Evolutionary conservation across 2,888 invertebrate species (phyloP).

Genomic region (Latheticus oryzae): DNA sequence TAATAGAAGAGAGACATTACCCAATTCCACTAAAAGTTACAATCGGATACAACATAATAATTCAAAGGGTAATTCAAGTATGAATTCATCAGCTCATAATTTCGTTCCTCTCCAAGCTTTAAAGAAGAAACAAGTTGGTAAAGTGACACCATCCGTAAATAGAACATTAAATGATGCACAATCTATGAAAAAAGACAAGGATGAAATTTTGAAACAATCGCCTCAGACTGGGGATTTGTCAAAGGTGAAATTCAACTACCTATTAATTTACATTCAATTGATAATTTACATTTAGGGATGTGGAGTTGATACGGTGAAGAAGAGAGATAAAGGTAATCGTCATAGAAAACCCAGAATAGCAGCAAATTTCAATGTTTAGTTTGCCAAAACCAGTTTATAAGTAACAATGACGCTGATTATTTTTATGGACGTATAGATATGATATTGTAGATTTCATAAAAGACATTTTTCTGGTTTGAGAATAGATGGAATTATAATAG

Average conservation of each 20-base stretch:
- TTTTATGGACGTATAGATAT: too few species aligned
- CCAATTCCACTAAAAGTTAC: slow-evolving; percentile 5
- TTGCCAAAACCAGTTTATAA: too few species aligned
- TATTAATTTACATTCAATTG: too few species aligned
- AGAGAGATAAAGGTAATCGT: slow-evolving; percentile 14
- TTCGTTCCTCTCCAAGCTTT: slow-evolving; percentile 71
- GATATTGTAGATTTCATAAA: too few species aligned
- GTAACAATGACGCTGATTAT: too few species aligned
- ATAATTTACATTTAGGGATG: slow-evolving; percentile 3
- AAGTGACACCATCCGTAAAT: too few species aligned
- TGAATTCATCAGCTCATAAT: slow-evolving; percentile 10
- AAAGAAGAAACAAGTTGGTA: slow-evolving; percentile 63
- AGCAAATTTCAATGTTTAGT: slow-evolving; percentile 58
- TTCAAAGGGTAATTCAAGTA: background rate
- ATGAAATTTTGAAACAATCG: background rate
- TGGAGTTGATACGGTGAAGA: background rate
- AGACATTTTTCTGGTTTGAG: too few species aligned
- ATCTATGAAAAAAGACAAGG: slow-evolving; percentile 2
- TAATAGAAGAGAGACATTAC: background rate
- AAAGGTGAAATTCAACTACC: slow-evolving; percentile 4
- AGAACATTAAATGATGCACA: slow-evolving; percentile 29
- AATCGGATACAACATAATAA: background rate
- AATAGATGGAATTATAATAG: too few species aligned
- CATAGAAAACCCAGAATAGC: slow-evolving; percentile 59
- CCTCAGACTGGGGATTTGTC: background rate